phyloP scores from a whole-genome alignment of 2,113 vertebrate genomes.

The Sterrhoptilus dennistouni region DNA sequence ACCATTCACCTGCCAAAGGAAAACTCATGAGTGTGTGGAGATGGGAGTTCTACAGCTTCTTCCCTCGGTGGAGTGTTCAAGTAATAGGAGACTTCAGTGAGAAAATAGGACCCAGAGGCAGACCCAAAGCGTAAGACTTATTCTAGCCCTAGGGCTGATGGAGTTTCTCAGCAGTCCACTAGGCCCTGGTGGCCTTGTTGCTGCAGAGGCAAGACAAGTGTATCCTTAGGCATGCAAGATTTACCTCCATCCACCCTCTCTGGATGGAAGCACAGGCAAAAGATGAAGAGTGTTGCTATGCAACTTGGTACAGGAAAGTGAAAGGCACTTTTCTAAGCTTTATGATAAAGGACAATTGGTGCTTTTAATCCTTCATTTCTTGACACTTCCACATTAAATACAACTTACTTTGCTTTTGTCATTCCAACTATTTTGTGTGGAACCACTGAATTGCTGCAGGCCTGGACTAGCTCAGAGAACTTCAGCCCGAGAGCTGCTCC shows the following conservation, averaged over 20 bases:
- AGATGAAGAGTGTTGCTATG: background rate
- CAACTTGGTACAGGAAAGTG: background rate
- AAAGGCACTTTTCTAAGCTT: background rate
- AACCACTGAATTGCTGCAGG: background rate
- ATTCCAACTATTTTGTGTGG: background rate
- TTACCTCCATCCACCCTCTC: background rate
- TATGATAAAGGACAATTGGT: background rate
- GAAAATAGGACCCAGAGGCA: background rate
- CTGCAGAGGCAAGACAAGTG: background rate
- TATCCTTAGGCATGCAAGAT: background rate
- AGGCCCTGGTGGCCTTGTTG: background rate
- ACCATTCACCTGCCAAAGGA: background rate
- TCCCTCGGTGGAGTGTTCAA: background rate
- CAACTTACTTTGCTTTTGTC: background rate
- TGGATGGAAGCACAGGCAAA: background rate
- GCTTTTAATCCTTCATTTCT: background rate
- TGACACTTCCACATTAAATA: background rate
- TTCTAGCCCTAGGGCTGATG: background rate
- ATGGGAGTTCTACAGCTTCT: background rate
- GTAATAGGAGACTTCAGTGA: background rate
- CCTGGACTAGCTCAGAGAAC: background rate
- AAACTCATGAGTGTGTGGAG: background rate
- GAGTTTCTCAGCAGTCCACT: background rate
- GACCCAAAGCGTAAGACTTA: background rate
- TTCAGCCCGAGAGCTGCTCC: background rate